Conservation (phyloP, 1,140 invertebrate genomes). For the Ceratosolen solmsi region DNA sequence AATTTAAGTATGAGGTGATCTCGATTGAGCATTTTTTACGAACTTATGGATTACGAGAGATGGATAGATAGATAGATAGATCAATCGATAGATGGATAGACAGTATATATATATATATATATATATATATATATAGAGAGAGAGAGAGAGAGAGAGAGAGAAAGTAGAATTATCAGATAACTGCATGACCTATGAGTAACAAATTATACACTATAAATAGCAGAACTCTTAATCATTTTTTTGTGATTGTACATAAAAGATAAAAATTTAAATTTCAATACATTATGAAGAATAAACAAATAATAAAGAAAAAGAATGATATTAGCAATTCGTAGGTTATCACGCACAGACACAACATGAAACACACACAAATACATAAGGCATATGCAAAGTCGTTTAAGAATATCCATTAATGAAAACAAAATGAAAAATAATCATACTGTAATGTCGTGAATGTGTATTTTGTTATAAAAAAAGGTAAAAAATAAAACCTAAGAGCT, state of each 20-base stretch:
- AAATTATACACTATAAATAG: slow-evolving; percentile 51
- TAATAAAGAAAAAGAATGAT: slow-evolving; percentile 56
- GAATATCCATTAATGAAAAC: slow-evolving; percentile 52
- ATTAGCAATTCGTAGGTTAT: slow-evolving; percentile 59
- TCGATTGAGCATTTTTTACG: slow-evolving; percentile 51
- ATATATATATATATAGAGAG: background rate
- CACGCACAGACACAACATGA: slow-evolving; percentile 55
- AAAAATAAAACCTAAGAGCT: slow-evolving; percentile 50
- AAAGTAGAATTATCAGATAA: background rate
- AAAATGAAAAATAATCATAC: slow-evolving; percentile 61
- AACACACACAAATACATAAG: slow-evolving; percentile 46
- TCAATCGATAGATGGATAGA: background rate
- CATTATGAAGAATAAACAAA: slow-evolving; percentile 33
- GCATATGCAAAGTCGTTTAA: slow-evolving; percentile 58
- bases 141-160: background rate
- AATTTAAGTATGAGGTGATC: slow-evolving; percentile 34
- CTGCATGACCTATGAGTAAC: slow-evolving; percentile 2
- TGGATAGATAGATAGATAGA: background rate
- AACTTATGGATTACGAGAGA: slow-evolving; percentile 11
- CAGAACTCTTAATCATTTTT: slow-evolving; percentile 66
- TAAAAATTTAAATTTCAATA: slow-evolving; percentile 42
- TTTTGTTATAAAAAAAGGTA: slow-evolving; percentile 68
- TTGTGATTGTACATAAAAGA: slow-evolving; percentile 61
- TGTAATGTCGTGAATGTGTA: slow-evolving; percentile 69
- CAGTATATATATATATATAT: too few relatives aligned